Evolutionary conservation across 2,113 vertebrate species (phyloP).

Genomic region (Eulacestoma nigropectus): DNA sequence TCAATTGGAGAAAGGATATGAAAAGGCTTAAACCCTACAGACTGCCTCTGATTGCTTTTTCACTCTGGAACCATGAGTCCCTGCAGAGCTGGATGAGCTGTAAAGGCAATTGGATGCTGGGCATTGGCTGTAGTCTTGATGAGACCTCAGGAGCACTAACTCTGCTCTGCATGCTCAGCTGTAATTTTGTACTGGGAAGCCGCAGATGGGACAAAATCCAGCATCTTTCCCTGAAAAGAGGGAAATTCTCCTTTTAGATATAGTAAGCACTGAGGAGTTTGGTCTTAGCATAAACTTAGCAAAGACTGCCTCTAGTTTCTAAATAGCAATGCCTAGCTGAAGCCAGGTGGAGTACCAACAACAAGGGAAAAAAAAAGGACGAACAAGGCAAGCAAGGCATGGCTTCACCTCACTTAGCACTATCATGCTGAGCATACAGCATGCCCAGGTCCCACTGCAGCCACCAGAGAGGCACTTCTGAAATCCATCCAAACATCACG

Average conservation of each 20-base stretch:
- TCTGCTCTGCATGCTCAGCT: background rate
- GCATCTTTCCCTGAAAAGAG: background rate
- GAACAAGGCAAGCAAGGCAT: background rate
- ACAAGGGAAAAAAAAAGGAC: accelerated
- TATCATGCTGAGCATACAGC: background rate
- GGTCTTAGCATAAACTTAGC: background rate
- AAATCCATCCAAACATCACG: background rate
- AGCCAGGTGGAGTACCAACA: background rate
- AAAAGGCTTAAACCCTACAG: background rate
- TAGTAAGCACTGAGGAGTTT: background rate
- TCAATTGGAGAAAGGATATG: background rate
- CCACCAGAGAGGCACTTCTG: background rate
- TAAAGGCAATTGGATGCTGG: accelerated
- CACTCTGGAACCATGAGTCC: background rate
- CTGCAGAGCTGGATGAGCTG: background rate
- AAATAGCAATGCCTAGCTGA: background rate
- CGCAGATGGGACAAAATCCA: background rate
- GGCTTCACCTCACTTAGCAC: background rate
- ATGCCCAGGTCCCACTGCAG: background rate
- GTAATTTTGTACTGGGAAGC: background rate
- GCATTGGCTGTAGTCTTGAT: background rate
- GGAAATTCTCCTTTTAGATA: background rate
- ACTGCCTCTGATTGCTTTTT: background rate
- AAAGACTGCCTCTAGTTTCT: background rate
- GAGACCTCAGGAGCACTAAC: background rate